These are phyloP conservation scores for Phacellophora camtschatica DNA, from an alignment of 30 jellyfish, hydroid and myxozoan genomes.

Conservation along the genomic window DNA sequence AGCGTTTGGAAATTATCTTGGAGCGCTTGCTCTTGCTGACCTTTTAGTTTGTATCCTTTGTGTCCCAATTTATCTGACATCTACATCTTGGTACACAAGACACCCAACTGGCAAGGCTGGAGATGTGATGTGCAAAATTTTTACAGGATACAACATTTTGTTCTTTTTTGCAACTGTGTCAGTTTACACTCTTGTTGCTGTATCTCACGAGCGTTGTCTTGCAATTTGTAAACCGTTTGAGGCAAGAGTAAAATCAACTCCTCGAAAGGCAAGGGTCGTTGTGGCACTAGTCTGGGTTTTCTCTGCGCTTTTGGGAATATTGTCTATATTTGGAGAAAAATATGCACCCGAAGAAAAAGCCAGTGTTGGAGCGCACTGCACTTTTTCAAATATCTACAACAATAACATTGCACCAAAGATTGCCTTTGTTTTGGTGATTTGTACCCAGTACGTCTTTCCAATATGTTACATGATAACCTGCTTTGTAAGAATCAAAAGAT, in stretches of 20 bases:
- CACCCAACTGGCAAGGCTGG: constrained; percentile 75
- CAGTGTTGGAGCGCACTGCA: constrained; percentile 82
- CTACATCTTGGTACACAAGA: constrained; percentile 44
- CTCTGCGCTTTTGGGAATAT: constrained; percentile 45
- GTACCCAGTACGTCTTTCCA: constrained; percentile 65
- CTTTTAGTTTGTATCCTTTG: constrained; percentile 52
- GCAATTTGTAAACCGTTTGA: constrained; percentile 76
- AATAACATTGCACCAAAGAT: constrained; percentile 48
- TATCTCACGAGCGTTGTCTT: constrained; percentile 56
- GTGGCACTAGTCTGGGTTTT: constrained; percentile 51
- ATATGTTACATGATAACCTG: constrained; percentile 49
- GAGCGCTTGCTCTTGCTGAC: constrained; percentile 68
- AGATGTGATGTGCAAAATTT: constrained; percentile 63
- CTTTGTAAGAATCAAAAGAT: constrained; percentile 30
- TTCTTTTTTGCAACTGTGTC: constrained; percentile 81
- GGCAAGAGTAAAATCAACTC: constrained; percentile 55
- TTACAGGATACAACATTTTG: constrained; percentile 70
- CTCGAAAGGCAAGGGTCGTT: constrained; percentile 9
- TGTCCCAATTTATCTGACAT: constrained; percentile 67
- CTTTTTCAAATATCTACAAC: constrained; percentile 56
- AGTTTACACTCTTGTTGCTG: constrained; percentile 75
- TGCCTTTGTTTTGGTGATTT: constrained; percentile 26
- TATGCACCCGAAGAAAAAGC: constrained; percentile 52
- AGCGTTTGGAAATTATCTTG: constrained; percentile 63
- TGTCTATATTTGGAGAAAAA: constrained; percentile 61